phyloP scores from a whole-genome alignment of 2,797 vertebrate genomes.

The Sebastes trivittatus region DNA sequence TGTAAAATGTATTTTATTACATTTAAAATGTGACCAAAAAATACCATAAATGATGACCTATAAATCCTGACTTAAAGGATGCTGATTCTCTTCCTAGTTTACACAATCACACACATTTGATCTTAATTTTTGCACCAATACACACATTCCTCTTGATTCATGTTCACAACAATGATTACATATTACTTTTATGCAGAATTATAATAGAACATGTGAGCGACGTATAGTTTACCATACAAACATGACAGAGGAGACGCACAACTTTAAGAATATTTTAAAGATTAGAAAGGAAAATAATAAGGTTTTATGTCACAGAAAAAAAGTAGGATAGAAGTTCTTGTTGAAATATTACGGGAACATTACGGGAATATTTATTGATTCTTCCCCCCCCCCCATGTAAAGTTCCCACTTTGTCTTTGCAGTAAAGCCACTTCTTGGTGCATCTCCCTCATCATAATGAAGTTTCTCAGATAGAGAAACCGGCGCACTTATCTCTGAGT shows the following conservation, averaged over 20 bases:
- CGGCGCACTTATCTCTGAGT: neutral
- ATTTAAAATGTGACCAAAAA: neutral
- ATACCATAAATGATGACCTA: neutral
- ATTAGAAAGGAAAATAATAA: neutral
- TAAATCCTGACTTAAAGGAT: neutral
- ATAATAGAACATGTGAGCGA: neutral
- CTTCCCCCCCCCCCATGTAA: rapidly evolving
- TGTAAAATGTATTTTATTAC: neutral
- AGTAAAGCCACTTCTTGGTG: neutral
- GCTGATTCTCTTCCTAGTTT: neutral
- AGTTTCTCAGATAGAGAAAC: neutral
- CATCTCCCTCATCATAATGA: neutral
- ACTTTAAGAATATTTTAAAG: neutral
- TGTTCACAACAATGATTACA: neutral
- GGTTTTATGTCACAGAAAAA: neutral
- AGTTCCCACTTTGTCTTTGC: neutral
- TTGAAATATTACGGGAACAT: neutral
- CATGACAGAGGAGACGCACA: neutral
- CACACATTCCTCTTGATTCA: neutral
- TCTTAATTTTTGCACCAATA: neutral
- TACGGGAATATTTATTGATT: neutral
- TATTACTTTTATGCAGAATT: neutral
- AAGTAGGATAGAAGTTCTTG: neutral
- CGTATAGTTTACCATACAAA: neutral
- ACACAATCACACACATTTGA: neutral